Percentiles rank a stretch among this genome's conserved stretches.
Conservation (phyloP, 2,113 vertebrate species). For the Puma concolor region DNA sequence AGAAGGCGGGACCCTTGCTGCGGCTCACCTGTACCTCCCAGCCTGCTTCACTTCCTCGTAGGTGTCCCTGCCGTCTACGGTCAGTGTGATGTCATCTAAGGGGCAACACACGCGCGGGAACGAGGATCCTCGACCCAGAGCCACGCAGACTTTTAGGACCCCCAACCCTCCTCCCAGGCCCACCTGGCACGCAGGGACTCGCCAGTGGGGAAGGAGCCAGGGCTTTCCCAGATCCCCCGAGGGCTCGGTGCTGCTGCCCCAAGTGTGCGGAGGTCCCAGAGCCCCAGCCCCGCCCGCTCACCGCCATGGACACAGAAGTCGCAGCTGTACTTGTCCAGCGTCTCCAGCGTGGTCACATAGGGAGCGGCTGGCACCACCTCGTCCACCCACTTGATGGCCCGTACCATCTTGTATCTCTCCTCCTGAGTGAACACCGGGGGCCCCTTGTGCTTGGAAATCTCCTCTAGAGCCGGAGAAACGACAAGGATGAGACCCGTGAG, state of each 20-base stretch:
- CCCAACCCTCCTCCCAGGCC: not conserved
- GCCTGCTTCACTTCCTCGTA: constrained; percentile 97
- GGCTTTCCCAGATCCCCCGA: not conserved
- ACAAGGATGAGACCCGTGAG: not conserved
- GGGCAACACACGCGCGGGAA: not conserved
- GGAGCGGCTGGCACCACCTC: constrained; percentile 96
- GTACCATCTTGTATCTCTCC: constrained; percentile 97
- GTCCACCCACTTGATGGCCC: constrained; percentile 99
- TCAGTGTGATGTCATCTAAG: constrained; percentile 97
- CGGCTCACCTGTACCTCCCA: constrained; percentile 93
- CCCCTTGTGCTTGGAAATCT: constrained; percentile 98
- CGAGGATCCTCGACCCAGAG: not conserved
- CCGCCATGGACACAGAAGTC: constrained; percentile 99
- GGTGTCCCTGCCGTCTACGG: constrained; percentile 95
- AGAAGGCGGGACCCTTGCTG: accelerated
- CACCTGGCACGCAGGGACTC: accelerated
- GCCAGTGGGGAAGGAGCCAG: not conserved
- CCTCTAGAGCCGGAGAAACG: constrained; percentile 85
- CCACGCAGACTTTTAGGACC: accelerated
- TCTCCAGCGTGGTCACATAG: constrained; percentile 96
- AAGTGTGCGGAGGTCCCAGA: not conserved
- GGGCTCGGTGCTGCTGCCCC: not conserved
- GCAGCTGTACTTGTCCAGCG: constrained; percentile 94
- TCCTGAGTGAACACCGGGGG: constrained; percentile 97
- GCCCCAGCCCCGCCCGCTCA: constrained; percentile 82